Percentiles rank a stretch among this genome's conserved stretches.
Conservation (phyloP, 1,140 invertebrate species). For the Watersipora subatra region DNA sequence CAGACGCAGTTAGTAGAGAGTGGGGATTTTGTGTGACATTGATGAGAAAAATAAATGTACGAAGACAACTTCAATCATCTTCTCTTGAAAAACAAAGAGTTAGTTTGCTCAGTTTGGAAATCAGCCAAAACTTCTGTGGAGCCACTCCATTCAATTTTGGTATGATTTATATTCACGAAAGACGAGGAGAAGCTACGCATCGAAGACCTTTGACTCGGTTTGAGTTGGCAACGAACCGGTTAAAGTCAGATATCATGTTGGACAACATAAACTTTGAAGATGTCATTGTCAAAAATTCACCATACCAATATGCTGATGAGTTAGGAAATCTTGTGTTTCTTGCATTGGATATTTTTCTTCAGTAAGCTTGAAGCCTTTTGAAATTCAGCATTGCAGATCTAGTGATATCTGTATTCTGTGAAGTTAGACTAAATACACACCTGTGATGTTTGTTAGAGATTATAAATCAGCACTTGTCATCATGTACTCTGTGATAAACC, state of each 20-base stretch:
- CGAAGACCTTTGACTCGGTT: not conserved
- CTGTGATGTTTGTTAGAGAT: too few relatives aligned
- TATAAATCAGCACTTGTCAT: too few relatives aligned
- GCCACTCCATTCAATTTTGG: not conserved
- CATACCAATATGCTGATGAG: not conserved
- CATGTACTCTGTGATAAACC: too few relatives aligned
- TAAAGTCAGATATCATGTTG: not conserved
- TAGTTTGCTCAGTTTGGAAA: not conserved
- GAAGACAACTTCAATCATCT: not conserved
- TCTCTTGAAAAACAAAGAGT: not conserved
- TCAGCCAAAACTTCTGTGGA: not conserved
- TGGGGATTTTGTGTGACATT: not conserved
- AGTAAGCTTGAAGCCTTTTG: too few relatives aligned
- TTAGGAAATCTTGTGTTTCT: not conserved
- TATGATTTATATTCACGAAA: not conserved
- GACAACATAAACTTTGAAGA: not conserved
- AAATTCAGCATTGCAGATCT: too few relatives aligned
- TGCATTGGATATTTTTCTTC: not conserved
- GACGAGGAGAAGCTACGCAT: not conserved
- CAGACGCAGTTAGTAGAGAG: not conserved
- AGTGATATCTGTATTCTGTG: too few relatives aligned
- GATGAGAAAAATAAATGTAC: not conserved
- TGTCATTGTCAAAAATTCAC: not conserved
- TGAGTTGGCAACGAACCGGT: not conserved
- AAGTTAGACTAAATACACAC: too few relatives aligned